A percentile compares a stretch with the other conserved stretches of the same genome.
Conservation (phyloP, 2,797 vertebrate genomes). For the Taenioides sp. region DNA sequence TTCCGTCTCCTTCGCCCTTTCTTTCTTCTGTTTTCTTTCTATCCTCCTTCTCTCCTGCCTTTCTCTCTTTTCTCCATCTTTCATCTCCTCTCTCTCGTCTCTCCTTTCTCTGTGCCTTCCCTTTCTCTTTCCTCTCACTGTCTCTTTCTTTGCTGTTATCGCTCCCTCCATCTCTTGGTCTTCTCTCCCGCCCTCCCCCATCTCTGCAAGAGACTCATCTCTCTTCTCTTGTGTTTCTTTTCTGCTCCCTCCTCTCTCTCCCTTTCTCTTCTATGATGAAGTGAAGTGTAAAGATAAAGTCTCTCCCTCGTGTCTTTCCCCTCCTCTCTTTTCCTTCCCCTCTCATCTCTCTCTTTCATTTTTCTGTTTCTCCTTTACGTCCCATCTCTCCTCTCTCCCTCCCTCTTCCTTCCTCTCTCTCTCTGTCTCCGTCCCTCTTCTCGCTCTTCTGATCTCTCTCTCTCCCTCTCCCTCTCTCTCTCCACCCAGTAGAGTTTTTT, state of each 20-base stretch:
- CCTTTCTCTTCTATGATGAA: too few relatives aligned
- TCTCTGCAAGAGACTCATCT: too few relatives aligned
- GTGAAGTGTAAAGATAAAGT: too few relatives aligned
- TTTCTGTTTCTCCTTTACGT: too few relatives aligned
- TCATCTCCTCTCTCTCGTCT: neutral
- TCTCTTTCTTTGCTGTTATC: neutral
- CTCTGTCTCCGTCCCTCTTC: neutral
- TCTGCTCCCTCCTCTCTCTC: too few relatives aligned
- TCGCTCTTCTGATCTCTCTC: neutral
- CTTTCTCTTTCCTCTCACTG: neutral
- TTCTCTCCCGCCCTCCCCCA: neutral
- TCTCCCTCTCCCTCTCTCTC: neutral
- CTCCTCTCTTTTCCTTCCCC: neutral
- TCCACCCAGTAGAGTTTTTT: neutral
- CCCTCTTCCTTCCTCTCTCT: neutral
- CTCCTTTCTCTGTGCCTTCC: too few relatives aligned
- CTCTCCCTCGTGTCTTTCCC: neutral
- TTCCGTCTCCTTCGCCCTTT: too few relatives aligned
- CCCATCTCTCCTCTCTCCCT: neutral
- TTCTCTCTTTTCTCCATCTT: neutral
- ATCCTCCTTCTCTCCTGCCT: too few relatives aligned
- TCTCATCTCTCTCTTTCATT: neutral
- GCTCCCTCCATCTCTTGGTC: neutral
- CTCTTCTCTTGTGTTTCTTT: neutral
- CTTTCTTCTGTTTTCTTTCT: too few relatives aligned